These are phyloP conservation scores for Serinus canaria DNA, from an alignment of 2,113 vertebrate genomes.

Conservation along the genomic window DNA sequence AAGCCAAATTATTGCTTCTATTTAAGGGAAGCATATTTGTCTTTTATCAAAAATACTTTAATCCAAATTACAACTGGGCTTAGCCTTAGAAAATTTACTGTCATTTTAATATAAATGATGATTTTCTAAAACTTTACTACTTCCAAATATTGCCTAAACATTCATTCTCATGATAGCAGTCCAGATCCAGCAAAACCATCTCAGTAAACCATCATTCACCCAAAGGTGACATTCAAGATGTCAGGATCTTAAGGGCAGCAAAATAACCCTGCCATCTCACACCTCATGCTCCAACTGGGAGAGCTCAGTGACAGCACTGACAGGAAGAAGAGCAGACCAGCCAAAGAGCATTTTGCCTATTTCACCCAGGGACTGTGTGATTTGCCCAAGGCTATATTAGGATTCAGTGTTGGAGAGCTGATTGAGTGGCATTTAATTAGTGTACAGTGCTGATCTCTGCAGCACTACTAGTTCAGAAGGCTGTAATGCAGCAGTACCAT, in stretches of 20 bases:
- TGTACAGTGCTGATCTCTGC: not conserved
- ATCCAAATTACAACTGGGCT: not conserved
- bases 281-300: not conserved
- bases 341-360: not conserved
- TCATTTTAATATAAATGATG: not conserved
- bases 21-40: not conserved
- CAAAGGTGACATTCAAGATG: conserved; percentile 43
- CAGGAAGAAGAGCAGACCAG: not conserved
- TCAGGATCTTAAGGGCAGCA: not conserved
- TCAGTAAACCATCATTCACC: not conserved
- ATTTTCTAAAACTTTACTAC: not conserved
- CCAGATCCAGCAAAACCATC: not conserved
- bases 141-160: not conserved
- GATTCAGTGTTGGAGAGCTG: not conserved
- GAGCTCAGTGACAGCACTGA: not conserved
- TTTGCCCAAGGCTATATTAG: not conserved
- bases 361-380: not conserved
- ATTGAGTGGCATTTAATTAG: not conserved
- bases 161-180: not conserved
- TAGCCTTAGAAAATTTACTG: not conserved
- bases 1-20: not conserved
- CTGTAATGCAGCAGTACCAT: conserved; percentile 10
- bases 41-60: not conserved
- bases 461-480: not conserved
- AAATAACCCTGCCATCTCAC: not conserved